These are phyloP conservation scores for Megaceryle alcyon DNA, from an alignment of 2,797 vertebrate species.

Conservation along the genomic window DNA sequence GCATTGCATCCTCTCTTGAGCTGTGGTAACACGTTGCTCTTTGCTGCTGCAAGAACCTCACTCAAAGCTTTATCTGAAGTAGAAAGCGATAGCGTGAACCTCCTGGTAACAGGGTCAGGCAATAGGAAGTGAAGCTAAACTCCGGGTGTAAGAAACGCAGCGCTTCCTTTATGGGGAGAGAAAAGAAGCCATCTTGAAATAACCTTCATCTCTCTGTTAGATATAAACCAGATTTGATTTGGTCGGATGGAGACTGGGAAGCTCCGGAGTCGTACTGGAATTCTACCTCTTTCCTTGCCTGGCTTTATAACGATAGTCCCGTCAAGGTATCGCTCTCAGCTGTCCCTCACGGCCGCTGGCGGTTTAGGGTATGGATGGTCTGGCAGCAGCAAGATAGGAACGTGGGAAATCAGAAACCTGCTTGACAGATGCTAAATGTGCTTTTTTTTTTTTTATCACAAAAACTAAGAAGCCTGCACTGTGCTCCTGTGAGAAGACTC, in stretches of 20 bases:
- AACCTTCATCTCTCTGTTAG: conserved; percentile 64
- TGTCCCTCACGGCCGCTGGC: neutral
- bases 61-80: neutral
- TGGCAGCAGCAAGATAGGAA: neutral
- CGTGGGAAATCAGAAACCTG: neutral
- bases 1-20: neutral
- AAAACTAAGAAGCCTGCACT: neutral
- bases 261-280: conserved; percentile 95
- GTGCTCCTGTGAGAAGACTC: neutral
- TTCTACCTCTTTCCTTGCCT: conserved; percentile 92
- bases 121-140: neutral
- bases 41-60: neutral
- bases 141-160: neutral
- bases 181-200: neutral
- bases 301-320: conserved; percentile 97
- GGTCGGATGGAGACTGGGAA: conserved; percentile 96
- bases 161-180: neutral
- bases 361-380: neutral
- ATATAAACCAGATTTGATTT: conserved; percentile 90
- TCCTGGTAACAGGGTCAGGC: neutral
- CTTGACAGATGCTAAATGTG: neutral
- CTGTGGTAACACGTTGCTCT: neutral
- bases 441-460: neutral
- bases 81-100: neutral
- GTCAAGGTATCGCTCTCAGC: conserved; percentile 82